Conservation (phyloP, 2,113 vertebrate genomes). For the Mesembrinibis cayennensis region DNA sequence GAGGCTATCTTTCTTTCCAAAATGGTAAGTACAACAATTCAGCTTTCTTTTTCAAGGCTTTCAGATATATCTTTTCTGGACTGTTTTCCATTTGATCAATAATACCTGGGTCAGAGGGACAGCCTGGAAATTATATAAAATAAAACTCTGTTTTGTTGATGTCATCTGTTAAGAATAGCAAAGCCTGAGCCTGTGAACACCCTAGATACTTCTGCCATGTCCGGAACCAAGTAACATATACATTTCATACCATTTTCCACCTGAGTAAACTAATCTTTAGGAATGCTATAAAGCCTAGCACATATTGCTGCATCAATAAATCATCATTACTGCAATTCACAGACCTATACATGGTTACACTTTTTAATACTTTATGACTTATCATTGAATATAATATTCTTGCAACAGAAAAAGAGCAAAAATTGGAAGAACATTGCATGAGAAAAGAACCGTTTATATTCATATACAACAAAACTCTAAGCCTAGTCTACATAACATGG, state of each 20-base stretch:
- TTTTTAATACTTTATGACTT: neutral
- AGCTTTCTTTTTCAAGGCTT: neutral
- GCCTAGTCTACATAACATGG: neutral
- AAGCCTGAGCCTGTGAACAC: neutral
- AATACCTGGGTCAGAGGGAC: neutral
- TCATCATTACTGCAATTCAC: neutral
- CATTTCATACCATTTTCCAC: neutral
- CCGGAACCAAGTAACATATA: neutral
- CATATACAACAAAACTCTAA: neutral
- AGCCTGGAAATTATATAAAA: neutral
- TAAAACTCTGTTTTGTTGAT: neutral
- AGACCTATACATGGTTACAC: neutral
- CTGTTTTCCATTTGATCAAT: neutral
- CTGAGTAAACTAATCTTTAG: neutral
- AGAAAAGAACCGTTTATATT: neutral
- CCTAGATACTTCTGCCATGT: neutral
- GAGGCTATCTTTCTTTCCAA: slow-evolving; percentile 78
- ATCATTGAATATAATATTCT: neutral
- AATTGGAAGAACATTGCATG: neutral
- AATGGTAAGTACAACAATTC: slow-evolving; percentile 69
- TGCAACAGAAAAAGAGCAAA: neutral
- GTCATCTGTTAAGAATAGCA: neutral
- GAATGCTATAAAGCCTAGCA: neutral
- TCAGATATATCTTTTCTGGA: neutral
- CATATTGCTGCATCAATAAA: neutral